A percentile compares a stretch with the other conserved stretches of the same genome.
These are phyloP conservation scores for Nannoperca obscura DNA, from an alignment of 2,797 vertebrate genomes.

Conservation along the genomic window DNA sequence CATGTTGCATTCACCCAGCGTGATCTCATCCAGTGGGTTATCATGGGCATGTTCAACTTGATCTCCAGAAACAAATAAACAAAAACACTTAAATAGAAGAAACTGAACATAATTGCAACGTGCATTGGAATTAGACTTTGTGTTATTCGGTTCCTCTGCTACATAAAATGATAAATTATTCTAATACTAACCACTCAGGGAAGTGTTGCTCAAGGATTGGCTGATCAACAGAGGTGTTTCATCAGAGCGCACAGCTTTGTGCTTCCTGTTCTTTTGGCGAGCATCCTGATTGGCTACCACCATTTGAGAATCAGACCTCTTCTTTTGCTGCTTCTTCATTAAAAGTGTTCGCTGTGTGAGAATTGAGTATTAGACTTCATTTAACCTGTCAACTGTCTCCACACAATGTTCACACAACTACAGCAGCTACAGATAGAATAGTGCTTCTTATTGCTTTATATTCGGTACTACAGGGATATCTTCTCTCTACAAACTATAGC, in stretches of 20 bases:
- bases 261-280: slow-evolving; percentile 79
- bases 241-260: slow-evolving; percentile 74
- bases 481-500: not conserved
- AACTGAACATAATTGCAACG: not conserved
- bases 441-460: too few relatives aligned
- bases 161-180: not conserved
- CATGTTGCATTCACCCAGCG: slow-evolving; percentile 72
- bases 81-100: too few relatives aligned
- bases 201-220: slow-evolving; percentile 84
- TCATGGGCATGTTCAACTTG: slow-evolving; percentile 83
- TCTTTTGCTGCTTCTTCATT: slow-evolving; percentile 91
- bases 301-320: slow-evolving; percentile 89
- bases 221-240: slow-evolving; percentile 83
- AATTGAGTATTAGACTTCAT: slow-evolving; percentile 4
- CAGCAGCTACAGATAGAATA: not conserved
- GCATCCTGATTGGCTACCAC: slow-evolving; percentile 88
- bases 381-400: not conserved
- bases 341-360: slow-evolving; percentile 84
- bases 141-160: not conserved
- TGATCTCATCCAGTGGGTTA: slow-evolving; percentile 86
- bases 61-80: slow-evolving; percentile 58
- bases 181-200: slow-evolving; percentile 79
- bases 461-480: not conserved
- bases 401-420: not conserved
- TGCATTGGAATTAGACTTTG: not conserved